phyloP scores from a whole-genome alignment of 2,888 invertebrate species.

The Ctenicera cuprea region DNA sequence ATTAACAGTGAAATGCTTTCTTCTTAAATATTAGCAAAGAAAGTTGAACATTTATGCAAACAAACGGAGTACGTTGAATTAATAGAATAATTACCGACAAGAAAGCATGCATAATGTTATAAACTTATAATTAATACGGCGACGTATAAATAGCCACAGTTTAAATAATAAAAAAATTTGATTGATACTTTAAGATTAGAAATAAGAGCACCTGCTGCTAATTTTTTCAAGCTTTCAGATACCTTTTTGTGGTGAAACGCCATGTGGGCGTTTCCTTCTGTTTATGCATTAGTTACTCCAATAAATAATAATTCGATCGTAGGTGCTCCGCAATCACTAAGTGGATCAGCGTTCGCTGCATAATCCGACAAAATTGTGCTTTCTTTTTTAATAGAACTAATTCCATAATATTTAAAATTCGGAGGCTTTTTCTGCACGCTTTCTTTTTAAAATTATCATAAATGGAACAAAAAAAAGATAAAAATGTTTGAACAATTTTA shows the following conservation, averaged over 20 bases:
- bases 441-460: background rate
- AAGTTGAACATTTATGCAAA: slow-evolving; percentile 8
- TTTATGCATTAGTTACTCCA: slow-evolving; percentile 16
- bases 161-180: background rate
- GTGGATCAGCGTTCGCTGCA: background rate
- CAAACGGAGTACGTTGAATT: background rate
- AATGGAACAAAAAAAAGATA: background rate
- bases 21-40: background rate
- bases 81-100: slow-evolving; percentile 2
- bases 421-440: background rate
- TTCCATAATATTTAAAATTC: slow-evolving; percentile 1
- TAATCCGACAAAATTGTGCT: background rate
- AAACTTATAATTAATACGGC: background rate
- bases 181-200: background rate
- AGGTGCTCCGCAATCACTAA: slow-evolving; percentile 3
- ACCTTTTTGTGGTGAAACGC: slow-evolving; percentile 1
- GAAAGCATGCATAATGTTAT: slow-evolving; percentile 2
- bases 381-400: background rate
- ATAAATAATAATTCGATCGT: slow-evolving; percentile 17
- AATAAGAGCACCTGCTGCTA: background rate
- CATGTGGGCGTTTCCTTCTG: background rate
- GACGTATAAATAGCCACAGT: background rate
- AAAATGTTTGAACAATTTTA: too few species aligned
- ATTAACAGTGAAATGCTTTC: background rate
- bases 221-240: background rate